phyloP scores from a whole-genome alignment of 2,113 vertebrate genomes.

The Ramphastos sulfuratus region DNA sequence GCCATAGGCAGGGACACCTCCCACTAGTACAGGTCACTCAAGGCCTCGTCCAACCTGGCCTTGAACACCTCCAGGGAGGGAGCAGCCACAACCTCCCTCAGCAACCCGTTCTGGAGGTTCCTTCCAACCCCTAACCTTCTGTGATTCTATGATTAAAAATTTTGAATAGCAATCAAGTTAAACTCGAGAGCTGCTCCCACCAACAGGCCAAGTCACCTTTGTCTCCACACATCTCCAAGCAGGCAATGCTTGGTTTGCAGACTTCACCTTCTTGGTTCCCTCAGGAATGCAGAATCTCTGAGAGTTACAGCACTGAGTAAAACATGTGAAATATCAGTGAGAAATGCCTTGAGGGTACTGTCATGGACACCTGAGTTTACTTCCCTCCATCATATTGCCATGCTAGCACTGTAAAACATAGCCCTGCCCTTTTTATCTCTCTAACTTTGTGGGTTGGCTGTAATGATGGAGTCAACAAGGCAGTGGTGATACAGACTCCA shows the following conservation, averaged over 20 bases:
- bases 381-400: neutral
- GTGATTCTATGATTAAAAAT: neutral
- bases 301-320: neutral
- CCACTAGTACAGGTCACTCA: too few species aligned
- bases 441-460: neutral
- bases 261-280: neutral
- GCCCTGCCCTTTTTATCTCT: neutral
- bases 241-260: neutral
- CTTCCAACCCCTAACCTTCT: too few species aligned
- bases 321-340: neutral
- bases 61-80: too few species aligned
- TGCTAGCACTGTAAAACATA: neutral
- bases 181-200: neutral
- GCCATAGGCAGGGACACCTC: too few species aligned
- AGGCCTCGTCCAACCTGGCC: too few species aligned
- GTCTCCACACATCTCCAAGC: neutral
- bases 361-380: neutral
- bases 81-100: too few species aligned
- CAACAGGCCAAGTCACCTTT: neutral
- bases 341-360: neutral
- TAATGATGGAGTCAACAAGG: neutral
- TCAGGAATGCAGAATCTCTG: fast-evolving
- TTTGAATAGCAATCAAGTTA: neutral
- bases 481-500: neutral
- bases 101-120: too few species aligned